Evolutionary conservation across 2,797 vertebrate genomes (phyloP), one percentile per base, ranked within the genome.

Genomic region (Sternarchorhynchus goeldii): DNA sequence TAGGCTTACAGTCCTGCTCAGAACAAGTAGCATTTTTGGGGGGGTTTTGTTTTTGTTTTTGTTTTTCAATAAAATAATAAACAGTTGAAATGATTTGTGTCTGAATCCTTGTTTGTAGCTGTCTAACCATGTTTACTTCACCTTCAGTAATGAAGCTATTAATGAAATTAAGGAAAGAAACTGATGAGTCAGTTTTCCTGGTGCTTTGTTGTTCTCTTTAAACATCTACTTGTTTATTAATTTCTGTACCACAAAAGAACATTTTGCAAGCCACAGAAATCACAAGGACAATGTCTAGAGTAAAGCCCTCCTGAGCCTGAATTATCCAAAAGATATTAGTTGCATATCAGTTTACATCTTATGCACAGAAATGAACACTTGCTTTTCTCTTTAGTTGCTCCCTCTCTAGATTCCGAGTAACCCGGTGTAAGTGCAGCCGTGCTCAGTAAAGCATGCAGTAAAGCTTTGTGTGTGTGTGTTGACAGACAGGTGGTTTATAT

Each of bases 371-470:
- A 57, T 58, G 53, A 21, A 12, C 34, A 31, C 10, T 20, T 20
- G 32, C 50, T 57, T 20, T 6, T 57, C 10, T 34, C 10, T 71
- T 18, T 56, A 29, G 53, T 29, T 70, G 25, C 29, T 32, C 18
- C 31, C 29, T 32, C 50, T 50, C 68, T 56, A 58, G 36, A 21
- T 31, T 58, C 55, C 20, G 31, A 36, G 69, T 20, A 36, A 82
- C 81, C 21, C 56, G 83, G 83, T 31, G 36, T 25, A 34, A 62
- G 20, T 66, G 36, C 59, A 87, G 83, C 82, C 89, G 86, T 88
- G 88, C 85, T 85, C 84, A 88, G 88, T 79, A 86, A 90, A 88
- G 87, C 16, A 29, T 29, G 65, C n/a, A 39, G 32, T n/a, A 34
- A 10, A 36, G 25, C n/a, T 16, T 6, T 41, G 10, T 64, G 31